Base-by-base conservation (phyloP, 2,113 vertebrate genomes). In the Paradisaea rubra region DNA sequence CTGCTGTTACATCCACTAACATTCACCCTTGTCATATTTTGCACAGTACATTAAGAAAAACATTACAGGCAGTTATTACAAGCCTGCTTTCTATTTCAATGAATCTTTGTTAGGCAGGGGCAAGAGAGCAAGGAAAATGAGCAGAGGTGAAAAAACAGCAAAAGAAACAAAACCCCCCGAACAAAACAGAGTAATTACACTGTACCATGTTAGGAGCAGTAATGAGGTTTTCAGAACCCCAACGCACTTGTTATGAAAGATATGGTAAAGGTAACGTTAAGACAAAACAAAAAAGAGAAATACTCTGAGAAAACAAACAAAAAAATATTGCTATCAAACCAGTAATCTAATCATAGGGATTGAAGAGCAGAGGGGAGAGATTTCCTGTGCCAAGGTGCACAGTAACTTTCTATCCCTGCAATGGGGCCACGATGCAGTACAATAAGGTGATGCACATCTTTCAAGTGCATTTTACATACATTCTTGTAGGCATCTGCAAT, bases 11-110 rank as follows among this genome's bases (percentile, higher is more conserved):
- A 68, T 86, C 60, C 78, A 49, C 76, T 56, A 74, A 90, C 69
- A 41, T 56, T 64, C 85, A 90, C 71, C 72, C 52, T 71, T 93
- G 89, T 83, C 79, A 53, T 80, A 88, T 94, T 97, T 94, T 93
- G 52, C 90, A 93, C 89, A 95, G 89, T 88, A 83, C 85, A 94
- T 96, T 96, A 93, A 86, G 37, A 94, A 97, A 95, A 96, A 64
- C 44, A 86, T 90, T 81, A 64, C 79, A 88, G 64, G n/a, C 87
- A 78, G 79, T 95, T 94, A 95, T 91, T 94, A 78, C 47, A 1
- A 91, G 60, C 14, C 68, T 68, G 47, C 76, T 91, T 94, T 95
- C 72, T 83, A 68, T 93, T 94, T 68, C 44, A 71, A 31, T 90
- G 88, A 78, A 65, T 91, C 91, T 93, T 78, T 91, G 76, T 86